Evolutionary conservation across 2,113 vertebrate genomes (phyloP).

Genomic region (Ammospiza caudacuta): DNA sequence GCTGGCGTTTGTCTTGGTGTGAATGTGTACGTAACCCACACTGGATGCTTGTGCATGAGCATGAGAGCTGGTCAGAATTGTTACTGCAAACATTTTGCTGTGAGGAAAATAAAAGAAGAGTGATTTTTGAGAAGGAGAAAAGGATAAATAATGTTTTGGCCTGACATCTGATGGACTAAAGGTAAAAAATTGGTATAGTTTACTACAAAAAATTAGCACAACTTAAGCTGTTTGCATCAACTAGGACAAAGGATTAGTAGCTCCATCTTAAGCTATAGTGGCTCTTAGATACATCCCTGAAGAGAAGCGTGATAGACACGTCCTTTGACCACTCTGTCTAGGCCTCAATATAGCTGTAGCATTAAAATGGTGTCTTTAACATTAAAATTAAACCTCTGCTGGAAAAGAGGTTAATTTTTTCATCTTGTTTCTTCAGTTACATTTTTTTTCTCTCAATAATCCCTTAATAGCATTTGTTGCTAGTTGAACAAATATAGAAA

Average conservation of each 20-base stretch:
- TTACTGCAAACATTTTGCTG: background rate
- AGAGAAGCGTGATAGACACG: background rate
- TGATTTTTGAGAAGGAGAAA: background rate
- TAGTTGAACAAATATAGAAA: background rate
- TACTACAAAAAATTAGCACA: background rate
- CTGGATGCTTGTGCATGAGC: background rate
- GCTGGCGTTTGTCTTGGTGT: background rate
- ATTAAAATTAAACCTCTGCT: background rate
- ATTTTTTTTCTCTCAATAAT: background rate
- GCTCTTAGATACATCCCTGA: background rate
- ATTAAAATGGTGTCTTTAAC: background rate
- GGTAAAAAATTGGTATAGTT: background rate
- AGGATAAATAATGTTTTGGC: background rate
- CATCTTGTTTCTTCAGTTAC: background rate
- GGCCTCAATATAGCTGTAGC: background rate
- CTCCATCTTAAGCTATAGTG: background rate
- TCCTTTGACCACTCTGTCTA: background rate
- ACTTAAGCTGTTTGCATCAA: background rate
- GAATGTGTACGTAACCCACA: background rate
- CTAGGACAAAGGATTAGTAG: background rate
- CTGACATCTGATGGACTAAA: background rate
- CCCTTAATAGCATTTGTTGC: background rate
- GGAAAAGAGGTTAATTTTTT: background rate
- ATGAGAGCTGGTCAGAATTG: accelerated
- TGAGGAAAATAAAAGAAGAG: background rate